Percentiles rank a stretch among this genome's conserved stretches.
phyloP scores from a whole-genome alignment of 2,888 invertebrate genomes.

The Eupithecia vulgata region DNA sequence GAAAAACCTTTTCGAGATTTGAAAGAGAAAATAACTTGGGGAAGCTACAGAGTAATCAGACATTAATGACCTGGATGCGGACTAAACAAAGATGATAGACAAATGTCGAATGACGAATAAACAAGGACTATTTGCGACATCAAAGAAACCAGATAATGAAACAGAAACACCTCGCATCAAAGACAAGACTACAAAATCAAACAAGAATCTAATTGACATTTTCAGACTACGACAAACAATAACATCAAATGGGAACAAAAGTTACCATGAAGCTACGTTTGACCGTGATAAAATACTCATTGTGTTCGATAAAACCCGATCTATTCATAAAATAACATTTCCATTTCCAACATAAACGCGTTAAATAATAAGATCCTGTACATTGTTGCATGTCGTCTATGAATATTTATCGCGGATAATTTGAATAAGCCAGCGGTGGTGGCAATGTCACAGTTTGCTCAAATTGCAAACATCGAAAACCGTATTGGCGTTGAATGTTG shows the following conservation, averaged over 20 bases:
- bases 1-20: neutral
- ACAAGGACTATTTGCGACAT: slow-evolving; percentile 3
- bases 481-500: neutral
- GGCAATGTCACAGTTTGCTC: neutral
- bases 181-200: slow-evolving; percentile 21
- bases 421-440: neutral
- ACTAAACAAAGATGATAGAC: neutral
- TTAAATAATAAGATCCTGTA: slow-evolving; percentile 19
- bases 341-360: slow-evolving; percentile 24
- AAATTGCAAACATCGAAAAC: slow-evolving; percentile 12
- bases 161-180: slow-evolving; percentile 25
- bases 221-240: slow-evolving; percentile 21
- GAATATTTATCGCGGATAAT: slow-evolving; percentile 25
- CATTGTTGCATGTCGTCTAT: slow-evolving; percentile 23
- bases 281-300: slow-evolving; percentile 24
- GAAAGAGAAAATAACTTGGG: neutral
- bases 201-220: slow-evolving; percentile 18
- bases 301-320: slow-evolving; percentile 25
- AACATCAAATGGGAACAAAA: slow-evolving; percentile 14
- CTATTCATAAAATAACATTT: slow-evolving; percentile 23
- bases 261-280: slow-evolving; percentile 16
- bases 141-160: slow-evolving; percentile 17
- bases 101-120: neutral
- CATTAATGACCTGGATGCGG: neutral
- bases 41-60: neutral